These are phyloP conservation scores for Ditula angustiorana DNA, from an alignment of 2,888 invertebrate species.

Conservation along the genomic window DNA sequence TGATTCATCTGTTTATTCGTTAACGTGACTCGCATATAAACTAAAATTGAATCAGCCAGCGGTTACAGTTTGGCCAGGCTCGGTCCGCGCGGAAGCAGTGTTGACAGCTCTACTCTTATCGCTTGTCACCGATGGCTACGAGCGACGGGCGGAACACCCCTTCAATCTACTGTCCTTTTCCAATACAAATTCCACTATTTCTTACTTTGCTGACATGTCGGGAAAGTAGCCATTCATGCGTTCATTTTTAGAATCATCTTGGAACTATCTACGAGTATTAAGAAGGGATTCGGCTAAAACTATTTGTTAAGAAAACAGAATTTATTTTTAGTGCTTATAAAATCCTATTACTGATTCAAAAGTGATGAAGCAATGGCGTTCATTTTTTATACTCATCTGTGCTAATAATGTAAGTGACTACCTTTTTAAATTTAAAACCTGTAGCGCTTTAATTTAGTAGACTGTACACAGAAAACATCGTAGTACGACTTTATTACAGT, in stretches of 20 bases:
- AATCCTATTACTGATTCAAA: too few species aligned
- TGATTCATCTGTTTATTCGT: too few species aligned
- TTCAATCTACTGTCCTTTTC: conserved; percentile 55
- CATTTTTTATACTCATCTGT: not conserved
- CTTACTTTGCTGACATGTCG: conserved; percentile 11
- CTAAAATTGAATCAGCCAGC: not conserved
- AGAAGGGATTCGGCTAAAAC: too few species aligned
- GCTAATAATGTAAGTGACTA: too few species aligned
- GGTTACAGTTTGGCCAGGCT: conserved; percentile 12
- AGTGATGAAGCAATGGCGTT: too few species aligned
- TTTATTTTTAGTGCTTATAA: too few species aligned
- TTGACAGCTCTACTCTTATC: conserved; percentile 59
- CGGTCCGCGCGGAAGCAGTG: conserved; percentile 71
- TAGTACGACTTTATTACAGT: conserved; percentile 31
- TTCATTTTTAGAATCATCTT: not conserved
- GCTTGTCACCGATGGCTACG: conserved; percentile 55
- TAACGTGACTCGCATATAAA: too few species aligned
- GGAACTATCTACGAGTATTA: too few species aligned
- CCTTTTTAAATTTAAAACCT: conserved; percentile 2
- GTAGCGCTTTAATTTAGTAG: conserved; percentile 2
- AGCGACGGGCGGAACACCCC: conserved; percentile 52
- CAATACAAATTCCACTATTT: conserved; percentile 41
- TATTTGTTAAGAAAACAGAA: too few species aligned
- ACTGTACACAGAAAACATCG: conserved; percentile 26
- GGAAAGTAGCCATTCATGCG: not conserved